Conservation (phyloP, 2,797 vertebrate species). For the Masticophis lateralis region DNA sequence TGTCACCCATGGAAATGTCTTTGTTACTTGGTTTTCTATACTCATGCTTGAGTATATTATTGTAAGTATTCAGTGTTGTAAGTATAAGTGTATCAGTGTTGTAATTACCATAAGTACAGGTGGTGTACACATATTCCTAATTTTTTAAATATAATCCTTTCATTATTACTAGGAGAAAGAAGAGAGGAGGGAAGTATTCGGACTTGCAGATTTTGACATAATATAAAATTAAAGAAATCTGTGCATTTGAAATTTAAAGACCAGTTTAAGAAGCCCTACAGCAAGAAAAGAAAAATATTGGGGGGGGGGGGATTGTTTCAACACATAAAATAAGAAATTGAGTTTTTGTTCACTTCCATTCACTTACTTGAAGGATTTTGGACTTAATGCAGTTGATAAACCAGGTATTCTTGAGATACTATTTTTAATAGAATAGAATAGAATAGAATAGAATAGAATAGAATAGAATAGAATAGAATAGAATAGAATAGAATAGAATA, state of each 20-base stretch:
- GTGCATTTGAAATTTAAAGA: not conserved
- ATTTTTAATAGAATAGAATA: not conserved
- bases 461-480: too few relatives aligned
- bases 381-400: not conserved
- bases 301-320: not conserved
- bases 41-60: not conserved
- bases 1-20: not conserved
- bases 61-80: not conserved
- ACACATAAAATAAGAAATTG: not conserved
- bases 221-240: not conserved
- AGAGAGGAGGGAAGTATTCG: not conserved
- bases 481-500: too few relatives aligned
- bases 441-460: too few relatives aligned
- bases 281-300: not conserved
- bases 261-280: not conserved
- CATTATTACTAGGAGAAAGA: not conserved
- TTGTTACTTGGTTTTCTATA: not conserved
- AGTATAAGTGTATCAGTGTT: not conserved
- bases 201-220: not conserved
- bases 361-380: not conserved
- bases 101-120: not conserved
- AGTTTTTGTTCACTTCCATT: constrained; percentile 8
- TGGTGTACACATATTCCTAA: not conserved
- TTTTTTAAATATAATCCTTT: not conserved
- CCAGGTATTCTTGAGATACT: not conserved